Conservation (phyloP, 2,797 vertebrate genomes). For the Peromyscus eremicus region DNA sequence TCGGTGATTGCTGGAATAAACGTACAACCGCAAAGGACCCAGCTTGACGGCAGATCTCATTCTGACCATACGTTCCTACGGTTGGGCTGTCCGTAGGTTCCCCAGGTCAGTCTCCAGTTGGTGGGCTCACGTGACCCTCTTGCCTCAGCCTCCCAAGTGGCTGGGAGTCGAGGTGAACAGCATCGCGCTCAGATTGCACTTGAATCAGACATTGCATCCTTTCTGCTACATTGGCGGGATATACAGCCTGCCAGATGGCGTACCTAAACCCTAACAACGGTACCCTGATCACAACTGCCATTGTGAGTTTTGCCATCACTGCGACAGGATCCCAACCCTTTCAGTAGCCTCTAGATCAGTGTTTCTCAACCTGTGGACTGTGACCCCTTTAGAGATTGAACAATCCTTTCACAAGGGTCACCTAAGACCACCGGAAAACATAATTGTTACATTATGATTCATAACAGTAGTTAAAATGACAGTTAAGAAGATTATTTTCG, state of each 20-base stretch:
- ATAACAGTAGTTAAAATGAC: neutral
- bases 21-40: constrained; percentile 38
- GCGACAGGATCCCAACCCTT: neutral
- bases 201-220: neutral
- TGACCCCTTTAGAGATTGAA: neutral
- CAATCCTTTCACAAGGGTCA: neutral
- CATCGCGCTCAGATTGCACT: neutral
- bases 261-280: neutral
- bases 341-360: neutral
- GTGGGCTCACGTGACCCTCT: neutral
- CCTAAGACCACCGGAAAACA: neutral
- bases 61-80: neutral
- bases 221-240: neutral
- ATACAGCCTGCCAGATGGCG: neutral
- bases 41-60: constrained; percentile 50
- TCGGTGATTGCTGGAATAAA: constrained; percentile 48
- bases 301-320: neutral
- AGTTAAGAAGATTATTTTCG: neutral
- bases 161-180: neutral
- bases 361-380: neutral
- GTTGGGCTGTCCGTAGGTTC: neutral
- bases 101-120: neutral
- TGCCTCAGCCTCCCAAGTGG: neutral
- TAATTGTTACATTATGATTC: neutral
- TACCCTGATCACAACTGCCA: neutral